Base-by-base conservation (phyloP, 1,140 invertebrate species). In the Apis florea region DNA sequence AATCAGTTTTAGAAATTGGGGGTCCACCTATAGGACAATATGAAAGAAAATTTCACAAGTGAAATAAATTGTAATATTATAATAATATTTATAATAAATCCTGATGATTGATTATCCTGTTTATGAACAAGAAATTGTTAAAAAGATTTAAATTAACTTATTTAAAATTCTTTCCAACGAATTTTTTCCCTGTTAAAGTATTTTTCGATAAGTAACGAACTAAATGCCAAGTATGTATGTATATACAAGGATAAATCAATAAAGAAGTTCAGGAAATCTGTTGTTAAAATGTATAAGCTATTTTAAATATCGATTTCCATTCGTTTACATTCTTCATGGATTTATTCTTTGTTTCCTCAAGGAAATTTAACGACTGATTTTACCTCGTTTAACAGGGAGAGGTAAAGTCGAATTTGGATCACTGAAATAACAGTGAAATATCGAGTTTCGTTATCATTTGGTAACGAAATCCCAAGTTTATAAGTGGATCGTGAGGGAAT, bases 1-100 rank as follows among this genome's bases (percentile, higher is more conserved):
- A 75, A 75, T 81, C 80, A 40, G 84, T 85, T 81, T 83, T 58
- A 59, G 49, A 73, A 64, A 40, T 40, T 24, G 51, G 26, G 66
- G 68, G 26, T 40, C 59, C 68, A 53, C 2, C 79, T 75, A 66
- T 70, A 85, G 66, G 64, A 66, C 49, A 56, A 63, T 71, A 56
- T 64, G 26, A 64, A 77, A 59, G 56, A 83, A 77, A 64, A 82
- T 85, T 77, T 75, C 19, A 0, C 21, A 21, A 31, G 5, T 15
- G 51, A 53, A 53, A 53, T 53, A n/a, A n/a, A n/a, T 53, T 53
- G 0, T 15, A 53, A 15, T 1, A 4, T 1, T 13, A 15, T 51
- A 51, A 51, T 11, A 51, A 51, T 40, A 40, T 40, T 40, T 4
- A 40, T 40, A 40, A 40, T 40, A 40, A 40, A 40, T 40, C 5